A percentile compares a stretch with the other conserved stretches of the same genome.
These are phyloP conservation scores for Spilosoma lubricipeda DNA, from an alignment of 2,888 invertebrate species.

Conservation along the genomic window DNA sequence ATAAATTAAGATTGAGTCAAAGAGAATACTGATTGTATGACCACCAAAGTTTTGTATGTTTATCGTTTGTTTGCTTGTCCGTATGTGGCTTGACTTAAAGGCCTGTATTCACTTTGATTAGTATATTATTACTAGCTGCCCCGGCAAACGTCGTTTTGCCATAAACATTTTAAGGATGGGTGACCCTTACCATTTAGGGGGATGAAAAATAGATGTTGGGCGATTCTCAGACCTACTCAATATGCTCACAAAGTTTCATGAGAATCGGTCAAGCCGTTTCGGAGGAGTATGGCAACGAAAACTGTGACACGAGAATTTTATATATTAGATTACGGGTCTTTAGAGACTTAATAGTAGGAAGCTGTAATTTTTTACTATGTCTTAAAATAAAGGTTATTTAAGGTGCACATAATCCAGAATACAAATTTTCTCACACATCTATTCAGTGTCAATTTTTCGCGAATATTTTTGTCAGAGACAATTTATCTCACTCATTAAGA, in stretches of 20 bases:
- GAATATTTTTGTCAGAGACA: neutral
- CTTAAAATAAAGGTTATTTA: neutral
- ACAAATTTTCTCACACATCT: neutral
- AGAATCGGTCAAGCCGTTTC: too few relatives aligned
- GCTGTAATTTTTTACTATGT: neutral
- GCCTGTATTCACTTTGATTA: too few relatives aligned
- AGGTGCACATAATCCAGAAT: neutral
- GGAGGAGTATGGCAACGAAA: too few relatives aligned
- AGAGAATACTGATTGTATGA: slow-evolving; percentile 2
- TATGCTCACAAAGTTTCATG: too few relatives aligned
- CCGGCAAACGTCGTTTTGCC: too few relatives aligned
- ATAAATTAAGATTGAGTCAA: neutral
- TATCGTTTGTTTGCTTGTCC: neutral
- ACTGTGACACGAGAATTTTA: too few relatives aligned
- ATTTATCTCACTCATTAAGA: neutral
- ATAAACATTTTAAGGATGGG: too few relatives aligned
- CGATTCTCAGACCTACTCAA: too few relatives aligned
- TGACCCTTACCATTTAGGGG: too few relatives aligned
- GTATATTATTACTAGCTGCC: too few relatives aligned
- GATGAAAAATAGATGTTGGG: too few relatives aligned
- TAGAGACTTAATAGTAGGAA: neutral
- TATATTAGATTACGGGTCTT: too few relatives aligned
- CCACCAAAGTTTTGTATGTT: neutral
- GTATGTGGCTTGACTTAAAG: neutral
- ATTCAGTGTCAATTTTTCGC: neutral